Evolutionary conservation across 1,140 invertebrate genomes (phyloP), one percentile per base, ranked within the genome.

Genomic region (Drosophila sproati): DNA sequence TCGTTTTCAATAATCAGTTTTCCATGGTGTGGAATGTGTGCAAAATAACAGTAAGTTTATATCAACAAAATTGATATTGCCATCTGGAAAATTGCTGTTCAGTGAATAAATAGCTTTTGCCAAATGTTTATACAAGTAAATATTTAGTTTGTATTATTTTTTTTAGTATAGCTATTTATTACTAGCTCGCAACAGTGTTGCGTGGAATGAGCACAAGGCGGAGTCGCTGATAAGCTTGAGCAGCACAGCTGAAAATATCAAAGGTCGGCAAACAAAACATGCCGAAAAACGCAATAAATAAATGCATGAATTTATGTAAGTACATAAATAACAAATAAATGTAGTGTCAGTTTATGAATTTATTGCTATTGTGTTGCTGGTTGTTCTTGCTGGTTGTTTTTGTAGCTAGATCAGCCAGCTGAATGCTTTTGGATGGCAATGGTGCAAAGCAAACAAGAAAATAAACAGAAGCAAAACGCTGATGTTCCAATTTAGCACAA

Each of bases 401-500:
- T 7, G 34, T 34, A 34, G 64, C 39, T 50, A 12, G 32, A 41
- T 20, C 54, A 39, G 32, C 32, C 32, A 39, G 32, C 32, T n/a
- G 51, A 31, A 35, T 52, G 39, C 29, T 56, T 54, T 47, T 41
- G 45, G 10, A 32, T 72, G 45, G 48, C 43, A 64, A 32, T 63
- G 71, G 57, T 52, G 68, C 51, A 37, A 72, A 73, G 43, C 45
- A 79, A 71, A 70, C 67, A 69, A 73, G 70, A 77, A 89, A 83
- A 85, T 73, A 85, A 89, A 89, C 85, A 89, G 85, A 89, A 90
- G 86, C 77, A 81, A 82, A 87, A 78, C 63, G 80, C 86, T 89
- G 85, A 88, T 89, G 86, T 89, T 88, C 85, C 85, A 88, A 89
- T 88, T 88, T 82, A 89, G 80, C 80, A 62, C 86, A 88, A 89